Base-by-base conservation (phyloP, 2,113 vertebrate species). In the Entosphenus tridentatus region DNA sequence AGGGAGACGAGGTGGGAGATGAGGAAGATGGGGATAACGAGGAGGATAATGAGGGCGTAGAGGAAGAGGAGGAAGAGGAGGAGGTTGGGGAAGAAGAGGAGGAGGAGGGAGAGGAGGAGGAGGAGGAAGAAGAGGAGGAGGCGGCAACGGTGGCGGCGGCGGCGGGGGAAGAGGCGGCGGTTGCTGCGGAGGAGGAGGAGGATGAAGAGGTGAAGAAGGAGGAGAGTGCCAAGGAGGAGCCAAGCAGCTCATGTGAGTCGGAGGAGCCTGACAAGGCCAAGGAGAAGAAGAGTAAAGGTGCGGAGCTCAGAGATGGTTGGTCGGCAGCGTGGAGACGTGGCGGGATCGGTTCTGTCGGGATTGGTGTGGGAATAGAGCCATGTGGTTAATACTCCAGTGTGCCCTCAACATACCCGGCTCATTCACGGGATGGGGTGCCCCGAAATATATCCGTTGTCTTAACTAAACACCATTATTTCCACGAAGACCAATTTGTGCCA, bases 121-220 rank as follows among this genome's bases (percentile, higher is more conserved):
- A 65, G n/a, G 62, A 65, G 21, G 62, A 65, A 16, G 62, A 65
- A 11, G 62, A 65, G n/a, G 62, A 65, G 21, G 62, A 65, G n/a
- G n/a, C n/a, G n/a, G 62, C 39, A 3, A 5, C 39, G 39, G 39
- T 7, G 5, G 5, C n/a, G 62, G 62, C n/a, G 21, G 9, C 21
- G n/a, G 62, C 9, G n/a, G n/a, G n/a, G 21, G 62, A 65, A 21
- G 21, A 16, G 62, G 62, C n/a, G 21, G 21, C 21, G 1, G 62
- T 16, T n/a, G 62, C n/a, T 9, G 62, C n/a, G 1, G 62, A 11
- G 21, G 62, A 65, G 21, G 62, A 16, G 62, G 21, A 65, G n/a
- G 62, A 65, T 16, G 62, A 65, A 16, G 62, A 65, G 21, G 62
- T 16, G n/a, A 21, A 65, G 21, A 21, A 65, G n/a, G n/a, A 21